A percentile compares a stretch with the other conserved stretches of the same genome.
phyloP scores from a whole-genome alignment of 2,797 vertebrate genomes.

The Oryzias dopingdopingensis region DNA sequence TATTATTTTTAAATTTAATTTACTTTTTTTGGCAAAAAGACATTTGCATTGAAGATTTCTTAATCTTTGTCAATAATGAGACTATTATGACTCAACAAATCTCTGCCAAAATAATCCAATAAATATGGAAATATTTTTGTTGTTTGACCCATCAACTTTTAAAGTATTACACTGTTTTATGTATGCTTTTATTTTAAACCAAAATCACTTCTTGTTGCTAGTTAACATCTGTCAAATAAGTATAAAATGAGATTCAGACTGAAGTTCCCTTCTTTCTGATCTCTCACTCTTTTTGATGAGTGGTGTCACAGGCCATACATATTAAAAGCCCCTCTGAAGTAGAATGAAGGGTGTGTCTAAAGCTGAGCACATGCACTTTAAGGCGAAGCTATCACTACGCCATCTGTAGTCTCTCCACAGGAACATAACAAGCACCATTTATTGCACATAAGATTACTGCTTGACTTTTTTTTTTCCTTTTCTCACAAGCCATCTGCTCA shows the following conservation, averaged over 20 bases:
- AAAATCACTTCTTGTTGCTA: constrained; percentile 2
- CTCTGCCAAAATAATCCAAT: no score
- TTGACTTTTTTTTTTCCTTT: constrained; percentile 48
- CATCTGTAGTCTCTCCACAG: constrained; percentile 81
- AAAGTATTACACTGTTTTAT: neutral
- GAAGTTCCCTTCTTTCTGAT: constrained; percentile 46
- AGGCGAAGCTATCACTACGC: constrained; percentile 70
- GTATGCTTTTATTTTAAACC: neutral
- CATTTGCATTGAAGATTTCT: no score
- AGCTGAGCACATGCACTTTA: constrained; percentile 57
- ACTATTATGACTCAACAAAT: no score
- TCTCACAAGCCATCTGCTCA: constrained; percentile 80
- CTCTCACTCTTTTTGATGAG: constrained; percentile 36
- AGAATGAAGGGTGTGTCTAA: constrained; percentile 58
- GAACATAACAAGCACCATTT: constrained; percentile 81
- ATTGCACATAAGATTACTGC: constrained; percentile 81
- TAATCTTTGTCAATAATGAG: no score
- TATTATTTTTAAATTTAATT: no score
- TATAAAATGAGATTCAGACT: constrained; percentile 36
- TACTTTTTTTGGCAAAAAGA: no score
- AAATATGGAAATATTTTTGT: no score
- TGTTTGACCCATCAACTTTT: no score
- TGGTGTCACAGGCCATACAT: constrained; percentile 41
- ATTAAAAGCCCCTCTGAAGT: constrained; percentile 47
- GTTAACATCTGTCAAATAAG: constrained; percentile 43